Conservation (phyloP, 2,113 vertebrate genomes). For the Himantopus leucocephalus region DNA sequence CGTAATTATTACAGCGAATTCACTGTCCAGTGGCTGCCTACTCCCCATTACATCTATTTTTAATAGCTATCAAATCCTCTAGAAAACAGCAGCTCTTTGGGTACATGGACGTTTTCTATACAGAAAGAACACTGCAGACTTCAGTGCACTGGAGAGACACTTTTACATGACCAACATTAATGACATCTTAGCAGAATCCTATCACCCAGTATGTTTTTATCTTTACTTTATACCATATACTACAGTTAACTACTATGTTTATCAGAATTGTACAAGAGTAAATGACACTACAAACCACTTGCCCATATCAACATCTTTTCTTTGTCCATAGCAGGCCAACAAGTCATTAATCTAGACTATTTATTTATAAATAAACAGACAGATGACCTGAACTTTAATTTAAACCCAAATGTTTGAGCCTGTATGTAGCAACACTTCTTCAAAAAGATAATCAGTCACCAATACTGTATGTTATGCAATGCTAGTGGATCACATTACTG, state of each 20-base stretch:
- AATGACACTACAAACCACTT: neutral
- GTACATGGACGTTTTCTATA: neutral
- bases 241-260: neutral
- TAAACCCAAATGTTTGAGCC: neutral
- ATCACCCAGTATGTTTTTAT: neutral
- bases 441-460: neutral
- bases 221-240: neutral
- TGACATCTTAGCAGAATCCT: neutral
- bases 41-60: constrained; percentile 9
- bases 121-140: neutral
- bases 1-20: neutral
- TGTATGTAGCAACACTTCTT: neutral
- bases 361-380: neutral
- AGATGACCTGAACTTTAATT: neutral
- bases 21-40: neutral
- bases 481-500: neutral
- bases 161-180: neutral
- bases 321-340: neutral
- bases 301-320: neutral
- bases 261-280: neutral
- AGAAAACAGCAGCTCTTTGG: neutral
- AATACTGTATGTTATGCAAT: neutral
- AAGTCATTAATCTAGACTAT: neutral
- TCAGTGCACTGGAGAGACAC: neutral
- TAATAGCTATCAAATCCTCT: constrained; percentile 3